phyloP scores from a whole-genome alignment of 2,113 vertebrate genomes.

The Macheiramphus alcinus region DNA sequence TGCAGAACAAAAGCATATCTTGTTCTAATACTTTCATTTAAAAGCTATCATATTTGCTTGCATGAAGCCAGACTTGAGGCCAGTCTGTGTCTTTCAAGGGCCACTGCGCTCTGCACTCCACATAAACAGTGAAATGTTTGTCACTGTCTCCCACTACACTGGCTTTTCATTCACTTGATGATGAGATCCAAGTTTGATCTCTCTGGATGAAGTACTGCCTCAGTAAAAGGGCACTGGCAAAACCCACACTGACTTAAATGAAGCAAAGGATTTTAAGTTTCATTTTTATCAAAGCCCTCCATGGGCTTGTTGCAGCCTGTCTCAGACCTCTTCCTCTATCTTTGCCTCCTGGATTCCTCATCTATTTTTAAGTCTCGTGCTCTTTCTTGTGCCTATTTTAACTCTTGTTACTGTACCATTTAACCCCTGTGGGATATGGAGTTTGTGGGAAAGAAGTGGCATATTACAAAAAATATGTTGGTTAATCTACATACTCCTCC shows the following conservation, averaged over 20 bases:
- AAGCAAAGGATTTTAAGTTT: neutral
- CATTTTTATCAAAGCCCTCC: neutral
- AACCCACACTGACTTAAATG: neutral
- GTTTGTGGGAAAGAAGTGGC: constrained; percentile 11
- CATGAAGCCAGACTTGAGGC: neutral
- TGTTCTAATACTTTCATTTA: neutral
- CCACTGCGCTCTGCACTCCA: neutral
- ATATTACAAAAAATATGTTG: neutral
- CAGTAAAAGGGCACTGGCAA: neutral
- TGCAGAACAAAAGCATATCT: neutral
- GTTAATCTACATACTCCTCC: neutral
- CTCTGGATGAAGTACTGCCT: neutral
- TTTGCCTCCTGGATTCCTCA: constrained; percentile 33
- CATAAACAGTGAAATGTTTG: neutral
- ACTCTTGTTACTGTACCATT: neutral
- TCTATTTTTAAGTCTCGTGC: constrained; percentile 41
- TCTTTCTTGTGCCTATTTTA: constrained; percentile 31
- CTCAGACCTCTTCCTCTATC: neutral
- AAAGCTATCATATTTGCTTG: neutral
- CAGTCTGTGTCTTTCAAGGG: neutral
- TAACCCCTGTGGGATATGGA: constrained; percentile 38
- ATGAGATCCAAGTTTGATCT: neutral
- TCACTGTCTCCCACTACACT: neutral
- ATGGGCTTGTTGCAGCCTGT: neutral
- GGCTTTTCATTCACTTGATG: neutral